Evolutionary conservation across 1,140 invertebrate species (phyloP).

Genomic region (Zaprionus vittiger): DNA sequence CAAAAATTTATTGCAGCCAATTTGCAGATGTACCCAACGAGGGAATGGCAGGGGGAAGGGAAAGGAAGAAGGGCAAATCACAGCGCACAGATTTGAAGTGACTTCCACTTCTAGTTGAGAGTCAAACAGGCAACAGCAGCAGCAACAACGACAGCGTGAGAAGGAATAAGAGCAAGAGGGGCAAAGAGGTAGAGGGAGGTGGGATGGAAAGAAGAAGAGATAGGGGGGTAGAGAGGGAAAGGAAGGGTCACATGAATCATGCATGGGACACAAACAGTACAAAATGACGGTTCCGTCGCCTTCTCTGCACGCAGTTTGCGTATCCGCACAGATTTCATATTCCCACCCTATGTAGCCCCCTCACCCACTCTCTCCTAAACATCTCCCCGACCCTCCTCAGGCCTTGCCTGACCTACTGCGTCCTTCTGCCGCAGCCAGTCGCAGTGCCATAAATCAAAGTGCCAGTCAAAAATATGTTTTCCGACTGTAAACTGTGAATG

Average conservation of each 20-base stretch:
- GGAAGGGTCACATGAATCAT: conserved; percentile 67
- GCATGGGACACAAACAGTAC: conserved; percentile 71
- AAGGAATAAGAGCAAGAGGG: conserved; percentile 20
- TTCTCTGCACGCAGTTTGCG: background rate
- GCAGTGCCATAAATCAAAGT: conserved; percentile 74
- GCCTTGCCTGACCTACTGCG: background rate
- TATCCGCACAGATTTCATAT: background rate
- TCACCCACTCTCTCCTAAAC: background rate
- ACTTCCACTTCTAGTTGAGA: conserved; percentile 50
- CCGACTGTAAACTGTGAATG: conserved; percentile 31
- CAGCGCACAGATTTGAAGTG: conserved; percentile 71
- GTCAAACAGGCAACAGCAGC: conserved; percentile 15
- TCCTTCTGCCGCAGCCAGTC: conserved; percentile 13
- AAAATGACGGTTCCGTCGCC: conserved; percentile 51
- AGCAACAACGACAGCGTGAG: conserved; percentile 5
- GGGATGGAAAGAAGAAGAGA: conserved; percentile 5
- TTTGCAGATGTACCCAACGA: conserved; percentile 66
- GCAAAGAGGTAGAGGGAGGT: conserved; percentile 6
- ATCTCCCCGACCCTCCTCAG: background rate
- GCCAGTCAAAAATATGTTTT: conserved; percentile 79
- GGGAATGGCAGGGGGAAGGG: background rate
- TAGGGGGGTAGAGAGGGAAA: background rate
- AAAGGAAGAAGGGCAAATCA: conserved; percentile 55
- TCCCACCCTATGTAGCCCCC: background rate
- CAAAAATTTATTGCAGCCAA: conserved; percentile 80